phyloP scores from a whole-genome alignment of 2,113 vertebrate species.

The Peromyscus leucopus region DNA sequence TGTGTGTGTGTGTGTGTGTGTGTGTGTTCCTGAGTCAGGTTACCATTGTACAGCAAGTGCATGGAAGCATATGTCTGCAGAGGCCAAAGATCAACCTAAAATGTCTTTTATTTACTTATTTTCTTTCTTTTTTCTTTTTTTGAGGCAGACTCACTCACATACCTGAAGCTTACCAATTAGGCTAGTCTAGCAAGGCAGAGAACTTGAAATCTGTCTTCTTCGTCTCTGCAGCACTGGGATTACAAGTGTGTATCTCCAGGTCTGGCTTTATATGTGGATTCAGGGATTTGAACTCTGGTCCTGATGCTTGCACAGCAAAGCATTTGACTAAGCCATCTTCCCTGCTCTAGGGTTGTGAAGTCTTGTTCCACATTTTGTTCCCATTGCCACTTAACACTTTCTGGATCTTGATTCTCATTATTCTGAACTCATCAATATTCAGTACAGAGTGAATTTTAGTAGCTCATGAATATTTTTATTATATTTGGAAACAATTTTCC shows the following conservation, averaged over 20 bases:
- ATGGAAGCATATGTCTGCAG: background rate
- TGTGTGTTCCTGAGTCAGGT: background rate
- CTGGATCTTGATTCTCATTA: background rate
- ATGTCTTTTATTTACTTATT: background rate
- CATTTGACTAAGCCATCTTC: background rate
- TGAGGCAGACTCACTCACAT: background rate
- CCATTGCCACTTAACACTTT: background rate
- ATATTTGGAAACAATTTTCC: background rate
- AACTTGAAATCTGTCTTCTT: background rate
- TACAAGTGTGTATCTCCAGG: background rate
- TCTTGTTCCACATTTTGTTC: background rate
- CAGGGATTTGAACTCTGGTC: background rate
- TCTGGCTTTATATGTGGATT: background rate
- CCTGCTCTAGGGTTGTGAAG: background rate
- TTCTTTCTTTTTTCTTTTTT: background rate
- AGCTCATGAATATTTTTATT: background rate
- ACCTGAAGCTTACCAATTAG: rapidly evolving
- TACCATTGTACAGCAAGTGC: background rate
- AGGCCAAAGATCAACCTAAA: background rate
- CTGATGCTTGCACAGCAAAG: background rate
- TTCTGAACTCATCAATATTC: background rate
- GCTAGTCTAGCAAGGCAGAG: background rate
- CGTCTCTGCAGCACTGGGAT: background rate
- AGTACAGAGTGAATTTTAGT: background rate
- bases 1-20: background rate